Percentiles rank a stretch among this genome's conserved stretches.
phyloP scores from a whole-genome alignment of 2,113 vertebrate species.

The Lates calcarifer region DNA sequence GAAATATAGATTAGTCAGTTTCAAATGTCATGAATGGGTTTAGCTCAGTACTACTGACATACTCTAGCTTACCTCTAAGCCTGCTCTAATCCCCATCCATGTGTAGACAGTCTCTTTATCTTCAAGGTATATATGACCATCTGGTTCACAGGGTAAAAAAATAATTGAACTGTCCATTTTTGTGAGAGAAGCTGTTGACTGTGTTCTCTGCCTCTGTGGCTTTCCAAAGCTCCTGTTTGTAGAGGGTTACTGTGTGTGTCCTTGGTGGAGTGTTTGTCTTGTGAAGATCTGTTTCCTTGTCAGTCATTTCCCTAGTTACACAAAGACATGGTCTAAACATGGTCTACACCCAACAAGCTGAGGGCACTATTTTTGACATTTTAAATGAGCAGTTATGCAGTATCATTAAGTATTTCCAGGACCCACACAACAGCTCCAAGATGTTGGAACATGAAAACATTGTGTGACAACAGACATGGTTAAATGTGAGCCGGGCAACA shows the following conservation, averaged over 20 bases:
- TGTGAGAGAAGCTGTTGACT: neutral
- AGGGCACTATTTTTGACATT: constrained; percentile 13
- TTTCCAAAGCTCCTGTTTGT: constrained; percentile 35
- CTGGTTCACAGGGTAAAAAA: constrained; percentile 37
- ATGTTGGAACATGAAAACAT: constrained; percentile 7
- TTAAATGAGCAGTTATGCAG: constrained; percentile 16
- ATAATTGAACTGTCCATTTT: constrained; percentile 3
- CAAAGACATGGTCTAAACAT: constrained; percentile 38
- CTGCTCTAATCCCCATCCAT: constrained; percentile 55
- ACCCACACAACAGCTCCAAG: neutral
- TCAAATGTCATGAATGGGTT: constrained; percentile 37
- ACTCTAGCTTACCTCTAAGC: constrained; percentile 37
- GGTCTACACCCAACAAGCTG: constrained; percentile 29
- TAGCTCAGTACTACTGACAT: constrained; percentile 1
- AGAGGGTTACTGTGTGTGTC: constrained; percentile 26
- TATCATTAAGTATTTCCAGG: constrained; percentile 21
- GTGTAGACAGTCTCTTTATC: constrained; percentile 39
- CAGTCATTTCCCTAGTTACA: constrained; percentile 39
- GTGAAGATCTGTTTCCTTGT: constrained; percentile 36
- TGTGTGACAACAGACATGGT: neutral
- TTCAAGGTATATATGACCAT: constrained; percentile 32
- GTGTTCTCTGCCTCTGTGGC: constrained; percentile 30
- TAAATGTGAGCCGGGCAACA: neutral
- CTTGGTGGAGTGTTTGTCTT: constrained; percentile 43
- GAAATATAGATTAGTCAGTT: constrained; percentile 50